A percentile compares a stretch with the other conserved stretches of the same genome.
Evolutionary conservation across 2,113 vertebrate genomes (phyloP).

Genomic region (Eidolon helvum): DNA sequence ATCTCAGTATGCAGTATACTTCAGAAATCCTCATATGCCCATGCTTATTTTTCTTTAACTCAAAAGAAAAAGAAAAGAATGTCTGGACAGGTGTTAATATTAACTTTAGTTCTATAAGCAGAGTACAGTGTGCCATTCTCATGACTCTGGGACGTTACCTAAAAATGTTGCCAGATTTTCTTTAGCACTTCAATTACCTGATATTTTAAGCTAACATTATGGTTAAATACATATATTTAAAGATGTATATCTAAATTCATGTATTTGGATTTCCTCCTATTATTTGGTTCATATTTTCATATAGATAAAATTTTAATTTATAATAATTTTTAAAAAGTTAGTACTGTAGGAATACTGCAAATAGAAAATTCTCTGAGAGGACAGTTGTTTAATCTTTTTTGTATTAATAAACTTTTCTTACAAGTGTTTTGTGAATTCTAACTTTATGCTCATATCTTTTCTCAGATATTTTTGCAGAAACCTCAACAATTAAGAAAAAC

Average conservation of each 20-base stretch:
- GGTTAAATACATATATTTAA: not conserved
- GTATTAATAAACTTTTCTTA: not conserved
- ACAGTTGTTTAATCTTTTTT: not conserved
- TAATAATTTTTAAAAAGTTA: not conserved
- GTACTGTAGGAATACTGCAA: not conserved
- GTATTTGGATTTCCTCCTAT: not conserved
- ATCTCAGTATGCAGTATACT: not conserved
- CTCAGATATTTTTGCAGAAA: not conserved
- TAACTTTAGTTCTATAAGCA: not conserved
- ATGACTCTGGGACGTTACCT: not conserved
- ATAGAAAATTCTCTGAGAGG: not conserved
- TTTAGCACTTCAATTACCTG: not conserved
- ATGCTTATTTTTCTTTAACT: not conserved
- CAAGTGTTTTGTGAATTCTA: not conserved
- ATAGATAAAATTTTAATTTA: not conserved
- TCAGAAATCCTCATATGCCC: not conserved
- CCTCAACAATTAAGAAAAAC: not conserved
- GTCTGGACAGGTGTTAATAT: not conserved
- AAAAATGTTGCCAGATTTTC: not conserved
- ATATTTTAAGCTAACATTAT: not conserved
- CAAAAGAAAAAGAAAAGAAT: not conserved
- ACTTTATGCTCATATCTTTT: not conserved
- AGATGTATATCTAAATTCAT: not conserved
- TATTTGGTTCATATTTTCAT: not conserved
- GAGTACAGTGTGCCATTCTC: not conserved